phyloP scores from a whole-genome alignment of 2,888 invertebrate genomes.

The Entomobrya multifasciata region DNA sequence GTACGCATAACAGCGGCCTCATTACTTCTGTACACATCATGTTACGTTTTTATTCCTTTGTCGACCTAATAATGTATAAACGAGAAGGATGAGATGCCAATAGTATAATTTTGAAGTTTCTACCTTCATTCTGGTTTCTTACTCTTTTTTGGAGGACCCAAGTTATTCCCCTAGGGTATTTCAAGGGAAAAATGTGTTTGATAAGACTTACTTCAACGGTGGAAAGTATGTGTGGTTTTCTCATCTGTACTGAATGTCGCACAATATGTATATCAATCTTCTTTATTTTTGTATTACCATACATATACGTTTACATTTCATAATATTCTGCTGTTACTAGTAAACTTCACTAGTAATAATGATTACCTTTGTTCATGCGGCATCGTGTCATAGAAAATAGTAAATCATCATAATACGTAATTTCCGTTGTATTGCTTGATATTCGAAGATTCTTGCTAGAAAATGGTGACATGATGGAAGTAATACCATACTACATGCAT shows the following conservation, averaged over 20 bases:
- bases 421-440: too few relatives aligned
- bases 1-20: neutral
- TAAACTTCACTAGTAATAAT: too few relatives aligned
- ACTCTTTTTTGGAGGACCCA: slow-evolving; percentile 21
- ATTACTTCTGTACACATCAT: too few relatives aligned
- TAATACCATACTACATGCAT: neutral
- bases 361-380: too few relatives aligned
- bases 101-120: neutral
- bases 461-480: too few relatives aligned
- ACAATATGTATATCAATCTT: neutral
- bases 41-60: neutral
- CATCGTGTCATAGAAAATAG: too few relatives aligned
- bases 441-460: too few relatives aligned
- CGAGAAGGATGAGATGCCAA: neutral
- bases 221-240: neutral
- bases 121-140: neutral
- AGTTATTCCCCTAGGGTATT: slow-evolving; percentile 49
- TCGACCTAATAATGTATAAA: neutral
- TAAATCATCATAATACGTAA: too few relatives aligned
- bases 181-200: slow-evolving; percentile 21
- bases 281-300: too few relatives aligned
- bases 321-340: too few relatives aligned
- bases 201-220: slow-evolving; percentile 15
- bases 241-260: neutral
- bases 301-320: too few relatives aligned